Base-by-base conservation (phyloP, 2,797 vertebrate species). In the Prunella strophiata region DNA sequence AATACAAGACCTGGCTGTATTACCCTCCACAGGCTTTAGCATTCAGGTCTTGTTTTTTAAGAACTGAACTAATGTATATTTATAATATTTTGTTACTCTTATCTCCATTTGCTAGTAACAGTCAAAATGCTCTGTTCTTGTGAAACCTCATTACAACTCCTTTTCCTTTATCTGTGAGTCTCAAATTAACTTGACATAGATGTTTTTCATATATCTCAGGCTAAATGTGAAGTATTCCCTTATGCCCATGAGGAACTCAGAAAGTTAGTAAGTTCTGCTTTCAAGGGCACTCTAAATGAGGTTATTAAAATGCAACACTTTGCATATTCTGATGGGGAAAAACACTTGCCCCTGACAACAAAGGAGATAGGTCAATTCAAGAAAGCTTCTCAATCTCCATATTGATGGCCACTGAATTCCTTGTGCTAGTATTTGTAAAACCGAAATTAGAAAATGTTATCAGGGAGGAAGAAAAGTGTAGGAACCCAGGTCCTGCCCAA, bases 281-380 rank as follows among this genome's bases (percentile, higher is more conserved):
- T 96, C 91, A 97, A 97, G 93, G 95, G 71, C 90, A 87, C 59
- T 95, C 81, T 91, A 97, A 97, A 96, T 96, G 67, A 97, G 75
- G 85, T 85, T 97, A 96, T 97, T 96, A 96, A 97, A 96, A 97
- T 96, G 97, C 96, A 97, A 88, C 38, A 54, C 47, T 96, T 97
- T 93, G 38, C 73, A 82, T 97, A 95, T 85, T 96, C 84, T 94
- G 66, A 94, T 66, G 67, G 43, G 23, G 30, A 87, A 94, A 80
- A 82, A 88, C 7, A 12, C 75, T 94, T 94, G 78, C 71, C 58
- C 75, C 89, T 94, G 47, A 96, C 52, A 97, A 88, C 45, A 94
- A 92, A 91, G 57, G 68, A 92, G 55, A 95, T 5, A 93, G 67
- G 54, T 81, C 38, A 63, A 5, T 72, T 96, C 77, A 84, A 65